These are phyloP conservation scores for Mythimna impura DNA, from an alignment of 2,888 invertebrate species.

Conservation along the genomic window DNA sequence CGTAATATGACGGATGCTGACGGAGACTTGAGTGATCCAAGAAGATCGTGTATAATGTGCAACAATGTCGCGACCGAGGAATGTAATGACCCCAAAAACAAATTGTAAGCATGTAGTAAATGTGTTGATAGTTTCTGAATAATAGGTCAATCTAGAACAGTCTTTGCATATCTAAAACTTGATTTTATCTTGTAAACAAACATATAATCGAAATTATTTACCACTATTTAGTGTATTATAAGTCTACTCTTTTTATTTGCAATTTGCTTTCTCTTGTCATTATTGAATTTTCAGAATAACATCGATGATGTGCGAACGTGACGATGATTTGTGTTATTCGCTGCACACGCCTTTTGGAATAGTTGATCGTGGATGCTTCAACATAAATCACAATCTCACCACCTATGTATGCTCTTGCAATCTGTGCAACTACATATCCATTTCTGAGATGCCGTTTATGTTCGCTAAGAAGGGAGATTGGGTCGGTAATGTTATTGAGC, in stretches of 20 bases:
- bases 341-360: slow-evolving; percentile 85
- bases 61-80: slow-evolving; percentile 75
- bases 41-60: slow-evolving; percentile 78
- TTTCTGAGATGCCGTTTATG: slow-evolving; percentile 81
- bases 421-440: slow-evolving; percentile 82
- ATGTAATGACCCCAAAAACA: slow-evolving; percentile 77
- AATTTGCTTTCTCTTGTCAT: slow-evolving; percentile 58
- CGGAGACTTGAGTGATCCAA: slow-evolving; percentile 47
- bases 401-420: slow-evolving; percentile 84
- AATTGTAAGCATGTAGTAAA: slow-evolving; percentile 73
- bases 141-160: not conserved
- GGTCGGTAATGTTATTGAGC: slow-evolving; percentile 81
- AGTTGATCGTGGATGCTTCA: slow-evolving; percentile 82
- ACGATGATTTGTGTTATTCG: slow-evolving; percentile 81
- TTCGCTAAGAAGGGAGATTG: slow-evolving; percentile 78
- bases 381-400: slow-evolving; percentile 76
- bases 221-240: not conserved
- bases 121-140: not conserved
- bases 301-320: slow-evolving; percentile 72
- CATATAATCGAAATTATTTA: not conserved
- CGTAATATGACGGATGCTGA: slow-evolving; percentile 41
- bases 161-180: not conserved
- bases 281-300: slow-evolving; percentile 74
- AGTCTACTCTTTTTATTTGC: slow-evolving; percentile 35
- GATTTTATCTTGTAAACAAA: not conserved